Evolutionary conservation across 2,888 invertebrate species (phyloP).

Genomic region (Cantharis nigra): DNA sequence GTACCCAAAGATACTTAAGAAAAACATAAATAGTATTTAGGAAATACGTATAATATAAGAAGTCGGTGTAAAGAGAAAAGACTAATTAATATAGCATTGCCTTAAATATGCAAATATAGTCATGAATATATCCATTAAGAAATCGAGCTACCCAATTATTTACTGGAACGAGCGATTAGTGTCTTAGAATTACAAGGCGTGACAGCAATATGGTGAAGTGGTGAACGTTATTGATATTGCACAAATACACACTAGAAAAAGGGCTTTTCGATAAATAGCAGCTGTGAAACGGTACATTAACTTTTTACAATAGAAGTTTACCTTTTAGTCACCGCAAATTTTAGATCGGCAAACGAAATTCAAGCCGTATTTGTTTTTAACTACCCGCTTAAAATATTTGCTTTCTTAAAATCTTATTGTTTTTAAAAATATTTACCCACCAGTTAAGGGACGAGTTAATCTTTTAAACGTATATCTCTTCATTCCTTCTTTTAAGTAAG

Average conservation of each 20-base stretch:
- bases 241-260: conserved; percentile 7
- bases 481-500: background rate
- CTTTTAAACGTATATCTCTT: background rate
- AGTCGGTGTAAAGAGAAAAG: background rate
- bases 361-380: background rate
- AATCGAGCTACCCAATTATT: conserved; percentile 17
- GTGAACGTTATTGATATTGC: conserved; percentile 9
- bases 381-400: background rate
- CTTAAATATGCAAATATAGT: conserved; percentile 20
- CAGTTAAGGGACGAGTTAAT: background rate
- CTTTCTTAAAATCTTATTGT: background rate
- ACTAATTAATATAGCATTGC: conserved; percentile 16
- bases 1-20: background rate
- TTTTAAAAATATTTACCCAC: background rate
- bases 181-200: conserved; percentile 13
- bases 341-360: background rate
- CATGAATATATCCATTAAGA: conserved; percentile 22
- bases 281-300: background rate
- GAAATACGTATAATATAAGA: background rate
- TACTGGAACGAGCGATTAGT: conserved; percentile 15
- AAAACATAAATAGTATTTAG: background rate
- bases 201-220: conserved; percentile 10
- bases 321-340: conserved; percentile 7
- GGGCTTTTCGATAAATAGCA: conserved; percentile 16
- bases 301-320: background rate